These are phyloP conservation scores for Chaunax sp. DNA, from an alignment of 2,797 vertebrate genomes.

Conservation along the genomic window DNA sequence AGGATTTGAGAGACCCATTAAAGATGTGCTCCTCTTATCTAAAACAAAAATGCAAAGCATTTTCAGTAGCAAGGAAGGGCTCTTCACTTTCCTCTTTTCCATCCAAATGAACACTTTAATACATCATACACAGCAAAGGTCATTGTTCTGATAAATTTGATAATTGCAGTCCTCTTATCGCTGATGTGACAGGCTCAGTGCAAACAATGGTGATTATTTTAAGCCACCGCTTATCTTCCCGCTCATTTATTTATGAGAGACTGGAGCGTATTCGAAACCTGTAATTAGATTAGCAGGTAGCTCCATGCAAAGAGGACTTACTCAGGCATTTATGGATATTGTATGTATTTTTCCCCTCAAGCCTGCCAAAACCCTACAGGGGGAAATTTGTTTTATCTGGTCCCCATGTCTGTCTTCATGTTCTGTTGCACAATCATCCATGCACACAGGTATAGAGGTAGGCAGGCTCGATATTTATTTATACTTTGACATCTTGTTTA, in stretches of 20 bases:
- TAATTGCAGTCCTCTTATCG: conserved; percentile 52
- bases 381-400: conserved; percentile 25
- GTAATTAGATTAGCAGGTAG: conserved; percentile 65
- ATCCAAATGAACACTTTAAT: conserved; percentile 48
- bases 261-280: conserved; percentile 63
- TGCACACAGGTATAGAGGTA: neutral
- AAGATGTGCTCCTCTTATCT: conserved; percentile 8
- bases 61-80: neutral
- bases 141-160: conserved; percentile 23
- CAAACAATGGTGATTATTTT: conserved; percentile 70
- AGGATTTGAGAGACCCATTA: conserved; percentile 18
- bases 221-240: conserved; percentile 63
- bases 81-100: conserved; percentile 24
- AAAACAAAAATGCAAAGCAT: conserved; percentile 11
- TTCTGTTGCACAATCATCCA: neutral
- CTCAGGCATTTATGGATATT: conserved; percentile 24
- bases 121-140: conserved; percentile 33
- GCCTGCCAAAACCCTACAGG: conserved; percentile 18
- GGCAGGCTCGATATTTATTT: conserved; percentile 54
- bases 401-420: neutral
- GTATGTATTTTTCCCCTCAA: conserved; percentile 5
- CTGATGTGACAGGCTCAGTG: conserved; percentile 40
- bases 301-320: conserved; percentile 28
- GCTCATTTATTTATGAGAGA: conserved; percentile 65
- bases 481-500: conserved; percentile 35